Conservation (phyloP, 2,797 vertebrate species). For the Micrastur ruficollis region DNA sequence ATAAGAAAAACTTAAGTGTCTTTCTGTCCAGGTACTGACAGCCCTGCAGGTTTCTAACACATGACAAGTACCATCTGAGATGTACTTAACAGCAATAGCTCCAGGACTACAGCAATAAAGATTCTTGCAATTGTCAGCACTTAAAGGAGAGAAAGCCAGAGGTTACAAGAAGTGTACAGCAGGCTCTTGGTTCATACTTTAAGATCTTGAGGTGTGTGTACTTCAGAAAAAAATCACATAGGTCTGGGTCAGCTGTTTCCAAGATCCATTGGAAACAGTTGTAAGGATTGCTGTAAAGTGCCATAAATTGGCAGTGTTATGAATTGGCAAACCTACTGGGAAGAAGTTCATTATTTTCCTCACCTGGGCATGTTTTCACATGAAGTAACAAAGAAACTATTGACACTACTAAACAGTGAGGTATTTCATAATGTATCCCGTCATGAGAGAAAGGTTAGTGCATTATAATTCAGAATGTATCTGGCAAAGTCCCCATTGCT, state of each 20-base stretch:
- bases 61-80: not conserved
- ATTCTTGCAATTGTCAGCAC: not conserved
- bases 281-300: not conserved
- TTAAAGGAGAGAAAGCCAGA: not conserved
- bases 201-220: not conserved
- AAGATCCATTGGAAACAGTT: not conserved
- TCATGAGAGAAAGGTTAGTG: not conserved
- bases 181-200: not conserved
- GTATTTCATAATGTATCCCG: not conserved
- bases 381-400: conserved; percentile 35
- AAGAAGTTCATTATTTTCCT: not conserved
- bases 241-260: not conserved
- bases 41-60: not conserved
- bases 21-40: not conserved
- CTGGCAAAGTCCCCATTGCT: not conserved
- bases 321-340: not conserved
- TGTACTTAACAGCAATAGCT: not conserved
- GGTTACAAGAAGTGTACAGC: not conserved
- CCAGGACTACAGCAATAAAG: not conserved
- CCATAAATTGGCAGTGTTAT: not conserved
- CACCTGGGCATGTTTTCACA: not conserved
- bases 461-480: not conserved
- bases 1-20: not conserved
- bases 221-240: not conserved
- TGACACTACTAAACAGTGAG: not conserved